phyloP scores from a whole-genome alignment of 2,888 invertebrate species.

The Tricholauxania praeusta region DNA sequence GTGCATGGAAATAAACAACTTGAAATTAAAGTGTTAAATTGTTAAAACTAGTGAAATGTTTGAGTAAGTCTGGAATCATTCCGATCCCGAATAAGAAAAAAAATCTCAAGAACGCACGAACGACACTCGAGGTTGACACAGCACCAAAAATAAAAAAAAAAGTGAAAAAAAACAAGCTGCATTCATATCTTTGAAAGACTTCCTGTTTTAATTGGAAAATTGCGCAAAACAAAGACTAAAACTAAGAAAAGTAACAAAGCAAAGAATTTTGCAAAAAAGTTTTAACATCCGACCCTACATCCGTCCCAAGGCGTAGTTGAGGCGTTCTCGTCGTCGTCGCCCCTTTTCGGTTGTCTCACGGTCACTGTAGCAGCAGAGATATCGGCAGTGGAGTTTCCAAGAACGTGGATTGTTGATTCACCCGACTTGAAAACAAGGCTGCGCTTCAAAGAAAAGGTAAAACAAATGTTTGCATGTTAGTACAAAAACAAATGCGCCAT shows the following conservation, averaged over 20 bases:
- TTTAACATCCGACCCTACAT: slow-evolving; percentile 14
- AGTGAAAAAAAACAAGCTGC: slow-evolving; percentile 5
- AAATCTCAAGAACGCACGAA: slow-evolving; percentile 24
- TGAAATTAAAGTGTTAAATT: slow-evolving; percentile 11
- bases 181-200: too few species aligned
- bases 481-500: too few species aligned
- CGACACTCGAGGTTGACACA: slow-evolving; percentile 35
- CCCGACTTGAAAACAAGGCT: slow-evolving; percentile 13
- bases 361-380: background rate
- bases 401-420: slow-evolving; percentile 33
- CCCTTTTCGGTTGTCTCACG: slow-evolving; percentile 14
- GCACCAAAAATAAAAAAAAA: slow-evolving; percentile 33
- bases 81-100: slow-evolving; percentile 18
- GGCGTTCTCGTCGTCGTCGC: slow-evolving; percentile 7
- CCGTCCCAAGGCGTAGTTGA: slow-evolving; percentile 33
- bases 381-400: slow-evolving; percentile 21
- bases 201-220: too few species aligned
- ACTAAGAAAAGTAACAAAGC: background rate
- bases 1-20: background rate
- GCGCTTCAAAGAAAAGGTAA: slow-evolving; percentile 27
- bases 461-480: background rate
- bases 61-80: slow-evolving; percentile 21
- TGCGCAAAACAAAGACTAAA: slow-evolving; percentile 18
- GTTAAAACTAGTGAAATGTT: slow-evolving; percentile 1
- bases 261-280: slow-evolving; percentile 2